phyloP scores from a whole-genome alignment of 2,797 vertebrate genomes.

The Rousettus madagascariensis region DNA sequence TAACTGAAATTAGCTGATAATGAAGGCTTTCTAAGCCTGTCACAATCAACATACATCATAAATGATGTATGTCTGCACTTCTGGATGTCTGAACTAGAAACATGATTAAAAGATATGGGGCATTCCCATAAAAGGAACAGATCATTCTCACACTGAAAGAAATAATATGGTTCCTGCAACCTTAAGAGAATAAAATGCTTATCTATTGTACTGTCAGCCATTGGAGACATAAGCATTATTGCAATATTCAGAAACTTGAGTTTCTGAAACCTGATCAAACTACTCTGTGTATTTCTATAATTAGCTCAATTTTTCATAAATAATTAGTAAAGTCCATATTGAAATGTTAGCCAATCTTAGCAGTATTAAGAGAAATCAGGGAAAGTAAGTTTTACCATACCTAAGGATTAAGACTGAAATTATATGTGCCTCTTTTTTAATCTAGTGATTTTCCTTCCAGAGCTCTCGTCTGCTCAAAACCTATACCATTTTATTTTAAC shows the following conservation, averaged over 20 bases:
- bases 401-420: not conserved
- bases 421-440: not conserved
- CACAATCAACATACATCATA: not conserved
- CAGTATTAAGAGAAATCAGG: not conserved
- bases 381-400: not conserved
- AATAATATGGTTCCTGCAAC: not conserved
- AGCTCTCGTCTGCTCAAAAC: not conserved
- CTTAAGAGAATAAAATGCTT: not conserved
- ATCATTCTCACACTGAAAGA: not conserved
- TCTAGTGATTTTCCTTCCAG: not conserved
- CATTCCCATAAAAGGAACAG: not conserved
- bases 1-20: not conserved
- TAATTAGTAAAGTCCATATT: conserved; percentile 8
- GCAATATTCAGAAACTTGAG: not conserved
- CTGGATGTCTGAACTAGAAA: not conserved
- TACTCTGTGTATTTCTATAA: not conserved
- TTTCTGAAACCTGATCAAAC: conserved; percentile 5
- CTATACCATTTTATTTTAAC: not conserved
- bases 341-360: conserved; percentile 32
- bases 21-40: not conserved
- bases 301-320: not conserved
- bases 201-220: not conserved
- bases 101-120: not conserved
- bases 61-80: not conserved
- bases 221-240: not conserved